Percentiles rank a stretch among this genome's conserved stretches.
Conservation (phyloP, 2,888 invertebrate genomes). For the Taphrorychus bicolor region DNA sequence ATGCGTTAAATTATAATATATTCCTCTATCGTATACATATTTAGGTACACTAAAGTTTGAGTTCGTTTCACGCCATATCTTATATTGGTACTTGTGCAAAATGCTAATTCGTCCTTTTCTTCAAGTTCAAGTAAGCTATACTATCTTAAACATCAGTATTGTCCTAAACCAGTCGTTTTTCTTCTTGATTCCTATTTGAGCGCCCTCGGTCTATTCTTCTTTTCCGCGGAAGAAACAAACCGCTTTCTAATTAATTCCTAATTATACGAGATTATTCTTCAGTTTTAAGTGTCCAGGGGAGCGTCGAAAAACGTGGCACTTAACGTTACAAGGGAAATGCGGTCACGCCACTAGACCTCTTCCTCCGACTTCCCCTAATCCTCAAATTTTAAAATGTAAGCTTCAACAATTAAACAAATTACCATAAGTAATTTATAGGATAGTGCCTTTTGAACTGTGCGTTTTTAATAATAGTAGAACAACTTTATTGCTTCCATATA, state of each 20-base stretch:
- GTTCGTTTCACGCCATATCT: not conserved
- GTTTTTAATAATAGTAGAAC: constrained; percentile 25
- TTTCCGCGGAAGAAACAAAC: constrained; percentile 22
- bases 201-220: constrained; percentile 15
- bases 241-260: constrained; percentile 26
- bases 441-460: constrained; percentile 21
- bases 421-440: constrained; percentile 31
- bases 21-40: not conserved
- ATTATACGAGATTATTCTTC: constrained; percentile 24
- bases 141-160: constrained; percentile 44
- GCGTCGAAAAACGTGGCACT: not conserved
- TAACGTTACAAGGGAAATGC: not conserved
- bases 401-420: constrained; percentile 18
- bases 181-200: constrained; percentile 23
- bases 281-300: constrained; percentile 5
- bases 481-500: constrained; percentile 23
- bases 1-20: not conserved
- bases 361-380: constrained; percentile 11
- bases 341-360: not conserved
- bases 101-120: not conserved
- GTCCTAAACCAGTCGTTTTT: constrained; percentile 41
- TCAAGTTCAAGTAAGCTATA: not conserved
- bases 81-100: not conserved
- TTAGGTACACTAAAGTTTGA: not conserved
- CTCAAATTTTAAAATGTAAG: constrained; percentile 15